Conservation (phyloP, 1,140 invertebrate genomes). For the Papilio machaon region DNA sequence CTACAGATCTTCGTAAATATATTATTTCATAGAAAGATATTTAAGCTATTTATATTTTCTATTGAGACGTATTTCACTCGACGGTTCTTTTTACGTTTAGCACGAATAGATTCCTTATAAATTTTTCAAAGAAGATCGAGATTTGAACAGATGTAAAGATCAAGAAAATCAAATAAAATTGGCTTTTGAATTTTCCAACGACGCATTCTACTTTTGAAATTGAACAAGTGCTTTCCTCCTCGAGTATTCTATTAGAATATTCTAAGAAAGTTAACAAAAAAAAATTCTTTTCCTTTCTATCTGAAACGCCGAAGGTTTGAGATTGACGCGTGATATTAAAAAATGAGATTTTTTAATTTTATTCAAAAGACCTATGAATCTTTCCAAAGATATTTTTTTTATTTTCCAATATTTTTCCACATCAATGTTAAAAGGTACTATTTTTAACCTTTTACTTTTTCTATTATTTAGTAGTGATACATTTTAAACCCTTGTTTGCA, state of each 20-base stretch:
- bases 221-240: constrained; percentile 20
- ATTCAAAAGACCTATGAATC: background rate
- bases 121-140: constrained; percentile 16
- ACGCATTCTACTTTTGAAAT: constrained; percentile 16
- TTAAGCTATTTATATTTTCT: background rate
- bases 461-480: no score
- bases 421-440: no score
- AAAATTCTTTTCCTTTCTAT: background rate
- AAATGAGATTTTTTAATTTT: background rate
- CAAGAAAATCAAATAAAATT: constrained; percentile 25
- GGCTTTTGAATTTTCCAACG: constrained; percentile 20
- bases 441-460: no score
- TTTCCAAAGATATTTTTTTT: background rate
- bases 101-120: constrained; percentile 26
- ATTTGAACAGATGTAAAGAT: constrained; percentile 26
- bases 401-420: background rate
- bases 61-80: background rate
- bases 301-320: background rate
- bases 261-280: background rate
- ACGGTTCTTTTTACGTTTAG: constrained; percentile 13
- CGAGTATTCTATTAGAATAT: constrained; percentile 15
- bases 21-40: background rate
- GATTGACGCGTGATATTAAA: background rate
- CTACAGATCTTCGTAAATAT: no score
- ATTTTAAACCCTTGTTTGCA: background rate